A percentile compares a stretch with the other conserved stretches of the same genome.
These are phyloP conservation scores for Chionoecetes opilio DNA, from an alignment of 1,140 invertebrate genomes.

Conservation along the genomic window DNA sequence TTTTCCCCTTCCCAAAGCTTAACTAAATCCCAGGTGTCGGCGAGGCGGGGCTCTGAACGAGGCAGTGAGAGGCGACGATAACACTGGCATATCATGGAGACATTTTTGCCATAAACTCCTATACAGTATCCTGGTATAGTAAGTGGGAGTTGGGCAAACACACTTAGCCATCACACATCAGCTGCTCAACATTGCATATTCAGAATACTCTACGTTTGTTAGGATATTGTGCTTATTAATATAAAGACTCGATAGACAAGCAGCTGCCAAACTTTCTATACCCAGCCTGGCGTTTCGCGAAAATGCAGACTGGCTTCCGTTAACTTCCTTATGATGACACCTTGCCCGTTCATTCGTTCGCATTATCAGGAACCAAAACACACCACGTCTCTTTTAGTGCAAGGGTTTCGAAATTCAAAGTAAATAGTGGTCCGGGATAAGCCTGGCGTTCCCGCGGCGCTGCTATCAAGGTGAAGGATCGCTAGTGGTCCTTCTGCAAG, in stretches of 20 bases:
- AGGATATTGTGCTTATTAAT: not conserved
- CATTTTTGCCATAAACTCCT: too few relatives aligned
- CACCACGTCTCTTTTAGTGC: too few relatives aligned
- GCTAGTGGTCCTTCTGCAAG: not conserved
- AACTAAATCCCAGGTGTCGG: too few relatives aligned
- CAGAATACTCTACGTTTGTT: not conserved
- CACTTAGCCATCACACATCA: too few relatives aligned
- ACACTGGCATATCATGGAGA: too few relatives aligned
- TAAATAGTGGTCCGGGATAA: not conserved
- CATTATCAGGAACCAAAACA: not conserved
- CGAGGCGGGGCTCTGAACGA: too few relatives aligned
- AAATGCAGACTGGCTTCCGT: not conserved
- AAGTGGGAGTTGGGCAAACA: too few relatives aligned
- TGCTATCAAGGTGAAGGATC: not conserved
- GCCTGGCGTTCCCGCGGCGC: not conserved
- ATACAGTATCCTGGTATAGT: too few relatives aligned
- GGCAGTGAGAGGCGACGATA: too few relatives aligned
- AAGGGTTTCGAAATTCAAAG: not conserved
- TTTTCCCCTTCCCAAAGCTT: too few relatives aligned
- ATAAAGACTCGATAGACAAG: not conserved
- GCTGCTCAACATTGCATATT: not conserved
- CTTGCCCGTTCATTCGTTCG: not conserved
- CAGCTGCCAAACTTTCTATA: constrained; percentile 1
- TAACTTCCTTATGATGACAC: not conserved
- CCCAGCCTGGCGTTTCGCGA: not conserved